Base-by-base conservation (phyloP, 2,888 invertebrate species). In the Gerosis bhagava region DNA sequence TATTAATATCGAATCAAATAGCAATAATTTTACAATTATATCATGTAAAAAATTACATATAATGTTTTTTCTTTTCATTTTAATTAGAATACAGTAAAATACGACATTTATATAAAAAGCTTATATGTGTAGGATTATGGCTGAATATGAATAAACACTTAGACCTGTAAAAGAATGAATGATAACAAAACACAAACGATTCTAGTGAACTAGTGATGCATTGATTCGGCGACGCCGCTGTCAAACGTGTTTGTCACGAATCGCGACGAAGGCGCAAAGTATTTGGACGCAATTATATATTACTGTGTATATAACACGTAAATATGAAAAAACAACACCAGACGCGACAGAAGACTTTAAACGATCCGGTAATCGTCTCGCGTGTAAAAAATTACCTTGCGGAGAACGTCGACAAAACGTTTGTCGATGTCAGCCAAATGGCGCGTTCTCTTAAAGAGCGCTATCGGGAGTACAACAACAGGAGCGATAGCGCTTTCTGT, bases 381-480 rank as follows among this genome's bases (percentile, higher is more conserved):
- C 90, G 92, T 44, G 92, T 92, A 19, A 91, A 91, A 70, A 91
- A 95, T 91, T 96, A 96, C 73, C 90, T 96, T 63, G 94, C 94
- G 56, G 93, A 94, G 62, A 95, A 96, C 84, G 93, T 94, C 53
- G 93, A 95, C 64, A 93, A 94, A 78, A 93, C 93, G 5, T 95
- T 93, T 72, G 92, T 96, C 56, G 95, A 96, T 89, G 94, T 96
- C 48, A 93, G 94, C 70, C 92, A 93, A 68, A 96, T 97, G 95
- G 94, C 96, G 61, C 94, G 94, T 73, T 91, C 92, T 61, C 89
- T 97, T 41, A 94, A 95, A 83, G 91, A 90, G 63, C 92, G 92
- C 61, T 86, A 87, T 65, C 84, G 93, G 44, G 97, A 97, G 67
- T 97, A 97, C 83, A 91, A 91, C 48, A 93, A 93, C 65, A 93